Conservation (phyloP, 64 coral and sea anemone species). For the Dendrophyllia cribrosa region DNA sequence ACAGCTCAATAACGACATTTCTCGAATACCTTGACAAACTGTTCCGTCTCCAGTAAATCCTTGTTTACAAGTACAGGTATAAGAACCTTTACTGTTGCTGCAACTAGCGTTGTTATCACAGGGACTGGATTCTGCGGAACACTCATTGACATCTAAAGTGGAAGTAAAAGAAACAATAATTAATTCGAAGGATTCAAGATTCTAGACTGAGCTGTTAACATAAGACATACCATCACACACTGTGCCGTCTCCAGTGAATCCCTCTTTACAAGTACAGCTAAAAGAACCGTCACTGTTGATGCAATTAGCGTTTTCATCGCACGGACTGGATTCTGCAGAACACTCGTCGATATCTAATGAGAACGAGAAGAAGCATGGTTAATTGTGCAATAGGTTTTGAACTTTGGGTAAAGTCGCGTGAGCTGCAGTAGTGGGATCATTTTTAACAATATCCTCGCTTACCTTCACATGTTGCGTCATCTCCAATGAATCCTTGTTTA, state of each 20-base stretch:
- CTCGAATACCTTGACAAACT: neutral
- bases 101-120: constrained; percentile 54
- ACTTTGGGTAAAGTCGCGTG: no score
- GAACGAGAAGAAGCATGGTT: no score
- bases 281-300: neutral
- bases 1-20: no score
- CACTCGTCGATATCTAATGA: constrained; percentile 59
- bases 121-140: neutral
- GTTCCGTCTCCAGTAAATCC: constrained; percentile 57
- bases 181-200: no score
- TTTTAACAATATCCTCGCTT: no score
- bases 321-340: neutral
- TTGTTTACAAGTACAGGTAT: constrained; percentile 44
- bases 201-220: no score
- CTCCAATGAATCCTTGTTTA: neutral
- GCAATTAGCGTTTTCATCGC: neutral
- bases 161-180: no score
- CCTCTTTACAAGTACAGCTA: neutral
- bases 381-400: no score
- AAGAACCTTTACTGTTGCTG: constrained; percentile 47
- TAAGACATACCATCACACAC: no score
- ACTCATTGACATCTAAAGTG: constrained; percentile 27
- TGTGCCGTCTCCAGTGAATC: constrained; percentile 2
- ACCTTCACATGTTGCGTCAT: neutral
- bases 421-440: no score